Conservation (phyloP, 2,113 vertebrate species). For the Hippocampus comes region DNA sequence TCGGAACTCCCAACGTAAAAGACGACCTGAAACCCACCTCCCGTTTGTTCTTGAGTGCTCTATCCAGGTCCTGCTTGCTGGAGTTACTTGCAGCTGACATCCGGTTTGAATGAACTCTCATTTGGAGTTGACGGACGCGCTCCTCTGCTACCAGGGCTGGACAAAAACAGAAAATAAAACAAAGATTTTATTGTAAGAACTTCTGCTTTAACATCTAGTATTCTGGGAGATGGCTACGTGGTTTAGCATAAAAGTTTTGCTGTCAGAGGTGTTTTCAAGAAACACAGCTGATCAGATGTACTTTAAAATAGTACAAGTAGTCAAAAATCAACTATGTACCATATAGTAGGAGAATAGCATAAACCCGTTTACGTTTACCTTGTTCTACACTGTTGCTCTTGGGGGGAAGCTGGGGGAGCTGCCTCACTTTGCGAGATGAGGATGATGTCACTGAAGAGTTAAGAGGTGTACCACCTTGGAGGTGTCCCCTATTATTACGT, state of each 20-base stretch:
- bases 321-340: not conserved
- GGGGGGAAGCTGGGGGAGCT: conserved; percentile 92
- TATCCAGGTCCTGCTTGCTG: conserved; percentile 89
- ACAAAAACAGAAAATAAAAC: conserved; percentile 6
- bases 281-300: not conserved
- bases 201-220: no score
- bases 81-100: conserved; percentile 84
- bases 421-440: conserved; percentile 83
- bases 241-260: not conserved
- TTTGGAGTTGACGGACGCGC: conserved; percentile 88
- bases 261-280: not conserved
- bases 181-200: not conserved
- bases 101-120: conserved; percentile 90
- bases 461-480: conserved; percentile 79
- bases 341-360: not conserved
- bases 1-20: not conserved
- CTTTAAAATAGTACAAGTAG: not conserved
- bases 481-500: conserved; percentile 75
- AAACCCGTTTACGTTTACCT: conserved; percentile 67
- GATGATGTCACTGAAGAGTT: conserved; percentile 79
- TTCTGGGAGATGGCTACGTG: not conserved
- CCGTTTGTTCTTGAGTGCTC: conserved; percentile 78
- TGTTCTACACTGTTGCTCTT: conserved; percentile 92
- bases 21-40: conserved; percentile 57
- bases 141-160: conserved; percentile 93